Evolutionary conservation across 2,113 vertebrate species (phyloP), one percentile per base, ranked within the genome.

Genomic region (Lampris megalopsis): DNA sequence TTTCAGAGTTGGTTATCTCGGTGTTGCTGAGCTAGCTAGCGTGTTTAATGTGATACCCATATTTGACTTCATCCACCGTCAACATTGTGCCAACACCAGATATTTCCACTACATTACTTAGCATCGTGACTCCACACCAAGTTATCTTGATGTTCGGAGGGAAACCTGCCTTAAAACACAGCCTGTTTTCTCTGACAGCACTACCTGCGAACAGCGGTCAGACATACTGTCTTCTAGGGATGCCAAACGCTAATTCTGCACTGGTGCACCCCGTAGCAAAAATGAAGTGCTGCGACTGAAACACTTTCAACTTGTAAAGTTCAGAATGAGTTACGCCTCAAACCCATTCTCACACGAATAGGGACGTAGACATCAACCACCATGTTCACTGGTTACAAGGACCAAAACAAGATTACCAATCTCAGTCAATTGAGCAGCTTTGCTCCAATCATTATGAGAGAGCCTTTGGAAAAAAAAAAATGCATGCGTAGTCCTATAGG

Each of bases 81-180:
- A 70, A 82, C 61, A 67, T 76, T 77, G 88, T 91, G 85, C 81
- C 86, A 86, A 76, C 76, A 80, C 79, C 79, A 75, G 72, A 87
- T 68, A 75, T 72, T 38, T 50, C 52, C 76, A 82, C 66, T 5
- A 42, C 50, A 63, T 64, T 78, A 52, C 71, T 85, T 87, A 73
- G 65, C 80, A 36, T 67, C 4, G 53, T 43, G 63, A 67, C 3
- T 53, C 11, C 13, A 53, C 73, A 64, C 40, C 80, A 80, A 83
- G 79, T 85, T 82, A 81, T 78, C 73, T 87, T 83, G 64, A 84
- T 80, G 75, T 73, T 70, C 85, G 71, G 80, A 88, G 85, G 77
- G 87, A 90, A 85, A 89, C 85, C 88, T 92, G 91, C 93, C 92
- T 92, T 94, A 94, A 24, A 94, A 91, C 81, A 83, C 88, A 90